Evolutionary conservation across 2,888 invertebrate species (phyloP).

Genomic region (Drosophila mulleri): DNA sequence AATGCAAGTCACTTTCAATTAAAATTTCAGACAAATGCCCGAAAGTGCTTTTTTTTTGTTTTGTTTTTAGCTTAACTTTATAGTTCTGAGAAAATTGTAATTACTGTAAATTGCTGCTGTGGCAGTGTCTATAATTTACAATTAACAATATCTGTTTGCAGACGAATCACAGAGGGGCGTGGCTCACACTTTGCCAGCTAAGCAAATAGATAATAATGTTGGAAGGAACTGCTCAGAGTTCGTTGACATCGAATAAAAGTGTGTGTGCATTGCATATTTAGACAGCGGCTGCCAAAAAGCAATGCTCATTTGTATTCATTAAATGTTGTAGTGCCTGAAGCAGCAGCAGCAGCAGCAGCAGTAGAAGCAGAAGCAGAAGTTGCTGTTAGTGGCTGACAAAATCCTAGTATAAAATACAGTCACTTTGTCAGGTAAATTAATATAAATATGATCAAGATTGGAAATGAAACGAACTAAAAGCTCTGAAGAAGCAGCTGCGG

Average conservation of each 20-base stretch:
- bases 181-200: neutral
- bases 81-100: slow-evolving; percentile 39
- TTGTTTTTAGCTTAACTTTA: neutral
- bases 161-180: neutral
- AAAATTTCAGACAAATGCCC: slow-evolving; percentile 14
- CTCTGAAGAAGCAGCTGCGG: neutral
- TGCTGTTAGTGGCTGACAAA: neutral
- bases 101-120: slow-evolving; percentile 16
- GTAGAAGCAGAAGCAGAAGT: neutral
- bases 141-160: slow-evolving; percentile 21
- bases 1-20: slow-evolving; percentile 26
- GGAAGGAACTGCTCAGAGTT: slow-evolving; percentile 19
- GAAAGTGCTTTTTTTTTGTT: too few species aligned
- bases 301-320: slow-evolving; percentile 48
- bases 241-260: slow-evolving; percentile 20
- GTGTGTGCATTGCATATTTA: slow-evolving; percentile 5
- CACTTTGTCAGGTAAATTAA: neutral
- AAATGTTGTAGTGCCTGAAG: slow-evolving; percentile 12
- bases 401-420: slow-evolving; percentile 8
- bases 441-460: neutral
- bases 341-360: neutral
- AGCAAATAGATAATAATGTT: slow-evolving; percentile 39
- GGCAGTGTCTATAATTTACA: slow-evolving; percentile 41
- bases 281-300: slow-evolving; percentile 23
- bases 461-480: neutral